Conservation (phyloP, 2,797 vertebrate species). For the Rousettus madagascariensis region DNA sequence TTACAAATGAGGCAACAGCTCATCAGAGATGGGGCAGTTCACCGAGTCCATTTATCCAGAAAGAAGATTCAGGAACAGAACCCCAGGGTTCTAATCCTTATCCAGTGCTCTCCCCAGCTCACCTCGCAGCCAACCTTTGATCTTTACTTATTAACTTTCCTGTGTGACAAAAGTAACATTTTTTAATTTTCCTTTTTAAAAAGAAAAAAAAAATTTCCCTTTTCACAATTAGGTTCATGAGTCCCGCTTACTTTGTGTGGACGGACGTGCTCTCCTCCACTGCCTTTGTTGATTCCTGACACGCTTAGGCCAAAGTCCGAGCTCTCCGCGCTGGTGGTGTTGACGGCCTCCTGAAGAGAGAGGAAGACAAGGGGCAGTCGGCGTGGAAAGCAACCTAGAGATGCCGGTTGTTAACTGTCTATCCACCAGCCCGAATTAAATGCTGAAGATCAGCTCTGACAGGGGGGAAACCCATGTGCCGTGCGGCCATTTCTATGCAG, state of each 20-base stretch:
- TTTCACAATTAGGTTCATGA: background rate
- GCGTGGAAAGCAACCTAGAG: background rate
- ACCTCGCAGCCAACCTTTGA: background rate
- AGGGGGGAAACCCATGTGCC: background rate
- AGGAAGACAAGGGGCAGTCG: background rate
- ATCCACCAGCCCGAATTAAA: background rate
- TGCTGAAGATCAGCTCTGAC: background rate
- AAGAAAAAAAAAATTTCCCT: background rate
- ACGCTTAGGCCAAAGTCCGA: constrained; percentile 91
- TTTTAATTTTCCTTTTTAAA: constrained; percentile 21
- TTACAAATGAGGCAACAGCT: background rate
- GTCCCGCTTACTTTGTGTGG: constrained; percentile 85
- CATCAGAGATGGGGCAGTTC: background rate
- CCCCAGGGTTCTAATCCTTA: background rate
- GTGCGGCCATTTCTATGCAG: background rate
- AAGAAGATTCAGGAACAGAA: background rate
- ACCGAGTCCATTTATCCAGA: background rate
- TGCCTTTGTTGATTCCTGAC: constrained; percentile 85
- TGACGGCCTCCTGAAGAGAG: constrained; percentile 84
- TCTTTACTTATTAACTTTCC: background rate
- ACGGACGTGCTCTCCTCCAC: constrained; percentile 75
- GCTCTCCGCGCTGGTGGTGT: constrained; percentile 69
- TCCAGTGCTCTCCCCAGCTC: background rate
- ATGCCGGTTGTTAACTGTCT: background rate
- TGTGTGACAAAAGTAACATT: background rate